A percentile compares a stretch with the other conserved stretches of the same genome.
Conservation (phyloP, 2,797 vertebrate genomes). For the Enteromius viviparus region DNA sequence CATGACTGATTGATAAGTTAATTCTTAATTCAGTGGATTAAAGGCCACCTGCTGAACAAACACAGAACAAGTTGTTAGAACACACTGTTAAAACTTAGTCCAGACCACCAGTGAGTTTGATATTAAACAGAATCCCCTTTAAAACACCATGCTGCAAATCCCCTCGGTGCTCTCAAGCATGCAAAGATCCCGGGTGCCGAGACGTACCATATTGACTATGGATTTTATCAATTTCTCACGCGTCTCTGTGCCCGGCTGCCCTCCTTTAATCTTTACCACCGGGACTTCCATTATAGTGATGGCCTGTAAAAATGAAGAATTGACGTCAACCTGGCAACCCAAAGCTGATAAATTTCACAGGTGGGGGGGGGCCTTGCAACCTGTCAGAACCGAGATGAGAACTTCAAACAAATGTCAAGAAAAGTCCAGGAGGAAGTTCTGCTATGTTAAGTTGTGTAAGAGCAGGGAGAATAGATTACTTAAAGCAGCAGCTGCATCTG, state of each 20-base stretch:
- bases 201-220: constrained; percentile 95
- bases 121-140: constrained; percentile 15
- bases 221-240: constrained; percentile 95
- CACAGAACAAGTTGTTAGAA: constrained; percentile 43
- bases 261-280: constrained; percentile 96
- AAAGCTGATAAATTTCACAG: constrained; percentile 62
- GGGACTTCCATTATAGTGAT: constrained; percentile 97
- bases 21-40: constrained; percentile 47
- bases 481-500: constrained; percentile 65
- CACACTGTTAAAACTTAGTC: constrained; percentile 40
- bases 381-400: constrained; percentile 62
- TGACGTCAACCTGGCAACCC: constrained; percentile 59
- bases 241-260: constrained; percentile 81
- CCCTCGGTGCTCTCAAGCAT: constrained; percentile 60
- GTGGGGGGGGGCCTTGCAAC: constrained; percentile 29
- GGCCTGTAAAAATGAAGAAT: constrained; percentile 84
- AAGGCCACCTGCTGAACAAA: constrained; percentile 36
- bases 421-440: constrained; percentile 53
- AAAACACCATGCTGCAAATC: constrained; percentile 57
- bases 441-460: constrained; percentile 63
- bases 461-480: constrained; percentile 65
- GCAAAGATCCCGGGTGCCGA: constrained; percentile 68
- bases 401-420: constrained; percentile 71
- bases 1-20: not conserved
- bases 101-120: constrained; percentile 34